phyloP scores from a whole-genome alignment of 2,113 vertebrate genomes.

The Muntiacus muntjak region DNA sequence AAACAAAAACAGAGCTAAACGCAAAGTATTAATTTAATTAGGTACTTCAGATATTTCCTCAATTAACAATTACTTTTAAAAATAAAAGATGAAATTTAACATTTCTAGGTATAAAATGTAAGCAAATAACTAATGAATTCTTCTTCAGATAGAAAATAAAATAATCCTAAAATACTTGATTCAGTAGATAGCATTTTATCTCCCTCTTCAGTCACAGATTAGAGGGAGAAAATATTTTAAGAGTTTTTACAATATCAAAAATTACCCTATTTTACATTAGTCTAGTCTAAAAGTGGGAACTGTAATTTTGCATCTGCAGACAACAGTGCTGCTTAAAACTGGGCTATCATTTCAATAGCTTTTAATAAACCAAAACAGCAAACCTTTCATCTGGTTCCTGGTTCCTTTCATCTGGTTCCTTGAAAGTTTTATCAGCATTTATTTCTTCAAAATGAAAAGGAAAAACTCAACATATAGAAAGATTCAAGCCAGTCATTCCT shows the following conservation, averaged over 20 bases:
- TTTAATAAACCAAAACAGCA: neutral
- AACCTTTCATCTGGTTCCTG: neutral
- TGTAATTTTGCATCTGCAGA: neutral
- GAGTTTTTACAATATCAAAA: neutral
- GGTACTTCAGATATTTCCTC: neutral
- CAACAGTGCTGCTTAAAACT: neutral
- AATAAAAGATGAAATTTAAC: neutral
- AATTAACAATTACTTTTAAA: constrained; percentile 4
- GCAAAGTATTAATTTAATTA: neutral
- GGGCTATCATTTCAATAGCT: neutral
- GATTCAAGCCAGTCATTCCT: neutral
- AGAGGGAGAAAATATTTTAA: neutral
- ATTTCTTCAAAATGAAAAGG: neutral
- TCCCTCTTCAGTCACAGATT: neutral
- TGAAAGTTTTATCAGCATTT: neutral
- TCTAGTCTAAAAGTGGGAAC: neutral
- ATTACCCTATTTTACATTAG: neutral
- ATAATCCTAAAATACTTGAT: neutral
- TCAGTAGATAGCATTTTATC: neutral
- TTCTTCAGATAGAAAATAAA: neutral
- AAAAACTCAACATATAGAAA: neutral
- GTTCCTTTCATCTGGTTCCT: neutral
- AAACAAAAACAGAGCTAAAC: neutral
- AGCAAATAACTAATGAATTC: neutral
- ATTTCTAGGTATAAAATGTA: constrained; percentile 9